Conservation (phyloP, 64 coral and sea anemone species). For the Trachythela sp. region DNA sequence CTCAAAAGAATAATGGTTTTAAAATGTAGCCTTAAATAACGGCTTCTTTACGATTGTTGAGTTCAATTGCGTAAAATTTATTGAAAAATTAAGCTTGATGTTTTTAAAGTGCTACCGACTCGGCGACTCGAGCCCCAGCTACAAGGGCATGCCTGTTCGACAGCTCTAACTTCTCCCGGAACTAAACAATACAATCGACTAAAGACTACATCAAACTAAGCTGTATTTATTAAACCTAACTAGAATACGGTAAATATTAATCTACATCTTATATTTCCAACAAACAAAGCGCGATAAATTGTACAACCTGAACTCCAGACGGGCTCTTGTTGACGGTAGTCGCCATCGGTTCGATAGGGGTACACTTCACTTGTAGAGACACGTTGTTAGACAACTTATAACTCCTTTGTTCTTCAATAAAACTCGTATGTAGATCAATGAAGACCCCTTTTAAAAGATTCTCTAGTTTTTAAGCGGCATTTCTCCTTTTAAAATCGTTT, state of each 20-base stretch:
- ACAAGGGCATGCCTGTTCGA: constrained; percentile 13
- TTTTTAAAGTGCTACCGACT: neutral
- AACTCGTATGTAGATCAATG: neutral
- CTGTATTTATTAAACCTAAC: neutral
- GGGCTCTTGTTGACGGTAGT: neutral
- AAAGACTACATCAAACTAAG: neutral
- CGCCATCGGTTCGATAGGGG: neutral
- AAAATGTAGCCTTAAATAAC: neutral
- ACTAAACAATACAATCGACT: neutral
- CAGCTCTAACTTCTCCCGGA: neutral
- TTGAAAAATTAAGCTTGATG: neutral
- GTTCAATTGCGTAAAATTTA: neutral
- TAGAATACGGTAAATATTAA: neutral
- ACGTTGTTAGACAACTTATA: neutral
- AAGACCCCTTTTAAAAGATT: neutral
- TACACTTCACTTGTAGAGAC: neutral
- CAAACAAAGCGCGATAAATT: neutral
- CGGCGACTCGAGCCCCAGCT: neutral
- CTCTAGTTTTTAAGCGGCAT: neutral
- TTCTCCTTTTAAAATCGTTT: neutral
- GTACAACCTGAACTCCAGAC: constrained; percentile 24
- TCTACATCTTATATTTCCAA: neutral
- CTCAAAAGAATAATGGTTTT: neutral
- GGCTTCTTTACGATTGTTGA: neutral
- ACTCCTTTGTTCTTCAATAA: neutral